These are phyloP conservation scores for Limnodromus scolopaceus DNA, from an alignment of 2,797 vertebrate genomes.

Conservation along the genomic window DNA sequence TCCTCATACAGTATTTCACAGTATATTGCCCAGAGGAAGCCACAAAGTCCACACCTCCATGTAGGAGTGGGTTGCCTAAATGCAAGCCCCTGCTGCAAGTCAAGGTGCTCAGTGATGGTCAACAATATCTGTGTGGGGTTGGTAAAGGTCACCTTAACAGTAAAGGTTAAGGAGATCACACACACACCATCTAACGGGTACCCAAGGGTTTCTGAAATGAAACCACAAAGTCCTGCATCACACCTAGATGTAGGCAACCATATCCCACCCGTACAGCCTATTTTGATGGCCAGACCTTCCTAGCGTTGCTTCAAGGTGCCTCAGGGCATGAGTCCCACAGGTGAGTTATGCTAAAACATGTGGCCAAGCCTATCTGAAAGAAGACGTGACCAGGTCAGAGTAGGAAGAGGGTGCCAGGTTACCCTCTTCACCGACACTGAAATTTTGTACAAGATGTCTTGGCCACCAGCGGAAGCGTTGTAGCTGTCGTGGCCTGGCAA, in stretches of 20 bases:
- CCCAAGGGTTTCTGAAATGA: not conserved
- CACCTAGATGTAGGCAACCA: not conserved
- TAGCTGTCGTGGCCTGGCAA: not conserved
- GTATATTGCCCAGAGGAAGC: not conserved
- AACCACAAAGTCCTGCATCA: no score
- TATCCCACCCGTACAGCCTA: not conserved
- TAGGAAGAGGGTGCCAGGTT: not conserved
- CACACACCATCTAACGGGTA: not conserved
- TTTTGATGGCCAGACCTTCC: not conserved
- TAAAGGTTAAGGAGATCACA: not conserved
- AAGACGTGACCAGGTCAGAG: not conserved
- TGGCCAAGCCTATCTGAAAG: not conserved
- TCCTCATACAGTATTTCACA: not conserved
- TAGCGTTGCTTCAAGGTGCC: rapidly evolving
- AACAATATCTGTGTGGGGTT: not conserved
- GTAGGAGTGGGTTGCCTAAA: not conserved
- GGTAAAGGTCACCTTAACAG: no score
- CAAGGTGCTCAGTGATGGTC: not conserved
- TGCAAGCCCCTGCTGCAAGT: not conserved
- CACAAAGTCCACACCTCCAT: not conserved
- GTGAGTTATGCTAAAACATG: not conserved
- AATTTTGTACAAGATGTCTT: not conserved
- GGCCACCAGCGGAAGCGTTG: not conserved
- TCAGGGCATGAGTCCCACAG: not conserved
- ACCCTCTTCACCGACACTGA: not conserved